Percentiles rank a stretch among this genome's conserved stretches.
These are phyloP conservation scores for Cataglyphis rosenhaueri DNA, from an alignment of 2,888 invertebrate species.

Conservation along the genomic window DNA sequence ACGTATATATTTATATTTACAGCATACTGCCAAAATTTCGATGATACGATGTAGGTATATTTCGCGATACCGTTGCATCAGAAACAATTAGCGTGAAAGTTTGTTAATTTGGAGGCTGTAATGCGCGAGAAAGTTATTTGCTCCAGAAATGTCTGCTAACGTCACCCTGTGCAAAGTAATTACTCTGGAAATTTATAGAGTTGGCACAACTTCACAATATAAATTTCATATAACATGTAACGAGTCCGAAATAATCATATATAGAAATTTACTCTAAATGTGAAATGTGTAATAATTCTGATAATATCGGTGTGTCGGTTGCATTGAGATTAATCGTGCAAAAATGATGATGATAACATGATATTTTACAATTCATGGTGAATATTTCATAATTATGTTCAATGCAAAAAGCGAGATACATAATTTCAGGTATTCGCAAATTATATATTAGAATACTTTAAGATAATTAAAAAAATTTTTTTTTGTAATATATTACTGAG, in stretches of 20 bases:
- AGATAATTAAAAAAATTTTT: background rate
- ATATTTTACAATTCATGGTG: background rate
- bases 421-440: background rate
- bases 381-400: conserved; percentile 2
- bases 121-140: conserved; percentile 48
- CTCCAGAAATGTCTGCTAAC: conserved; percentile 45
- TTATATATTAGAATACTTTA: background rate
- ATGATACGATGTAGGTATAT: conserved; percentile 10
- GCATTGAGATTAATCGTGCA: background rate
- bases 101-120: conserved; percentile 46
- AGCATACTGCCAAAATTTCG: conserved; percentile 7
- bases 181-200: conserved; percentile 49
- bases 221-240: conserved; percentile 32
- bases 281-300: background rate
- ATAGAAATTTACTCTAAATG: conserved; percentile 34
- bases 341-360: background rate
- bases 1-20: background rate
- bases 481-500: background rate
- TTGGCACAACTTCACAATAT: conserved; percentile 40
- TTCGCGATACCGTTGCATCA: conserved; percentile 34
- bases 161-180: conserved; percentile 42
- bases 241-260: conserved; percentile 36
- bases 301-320: background rate
- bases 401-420: background rate
- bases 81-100: conserved; percentile 49